phyloP scores from a whole-genome alignment of 2,113 vertebrate genomes.

The Urocynchramus pylzowi region DNA sequence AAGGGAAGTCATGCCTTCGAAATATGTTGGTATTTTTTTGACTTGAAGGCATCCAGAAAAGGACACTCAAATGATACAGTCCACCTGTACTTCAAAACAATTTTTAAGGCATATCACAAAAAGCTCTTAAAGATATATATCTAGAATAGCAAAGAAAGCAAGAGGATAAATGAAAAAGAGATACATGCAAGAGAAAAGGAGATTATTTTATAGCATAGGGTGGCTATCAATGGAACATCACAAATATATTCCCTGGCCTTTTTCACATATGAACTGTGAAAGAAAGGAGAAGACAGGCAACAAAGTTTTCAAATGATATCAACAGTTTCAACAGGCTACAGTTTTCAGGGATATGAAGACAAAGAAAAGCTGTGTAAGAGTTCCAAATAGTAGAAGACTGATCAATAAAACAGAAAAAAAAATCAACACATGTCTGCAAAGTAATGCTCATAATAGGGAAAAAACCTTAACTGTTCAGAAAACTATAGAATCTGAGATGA shows the following conservation, averaged over 20 bases:
- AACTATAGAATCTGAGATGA: background rate
- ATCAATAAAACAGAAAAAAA: background rate
- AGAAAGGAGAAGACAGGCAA: background rate
- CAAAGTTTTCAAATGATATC: background rate
- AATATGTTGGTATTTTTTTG: background rate
- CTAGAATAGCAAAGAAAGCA: background rate
- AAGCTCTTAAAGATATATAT: background rate
- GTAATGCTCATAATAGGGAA: accelerated
- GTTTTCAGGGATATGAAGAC: background rate
- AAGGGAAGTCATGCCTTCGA: background rate
- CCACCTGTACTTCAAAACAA: background rate
- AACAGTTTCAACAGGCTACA: no score
- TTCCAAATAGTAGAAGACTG: background rate
- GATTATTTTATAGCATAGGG: background rate
- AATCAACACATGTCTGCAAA: background rate
- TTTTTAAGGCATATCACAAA: background rate
- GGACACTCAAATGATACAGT: background rate
- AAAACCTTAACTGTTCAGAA: background rate
- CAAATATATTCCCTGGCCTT: background rate
- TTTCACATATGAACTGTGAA: background rate
- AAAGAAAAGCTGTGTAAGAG: background rate
- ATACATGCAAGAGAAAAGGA: background rate
- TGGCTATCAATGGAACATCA: background rate
- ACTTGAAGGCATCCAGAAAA: background rate
- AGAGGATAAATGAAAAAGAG: background rate